Evolutionary conservation across 1,140 invertebrate genomes (phyloP).

Genomic region (Eulimnadia texana): DNA sequence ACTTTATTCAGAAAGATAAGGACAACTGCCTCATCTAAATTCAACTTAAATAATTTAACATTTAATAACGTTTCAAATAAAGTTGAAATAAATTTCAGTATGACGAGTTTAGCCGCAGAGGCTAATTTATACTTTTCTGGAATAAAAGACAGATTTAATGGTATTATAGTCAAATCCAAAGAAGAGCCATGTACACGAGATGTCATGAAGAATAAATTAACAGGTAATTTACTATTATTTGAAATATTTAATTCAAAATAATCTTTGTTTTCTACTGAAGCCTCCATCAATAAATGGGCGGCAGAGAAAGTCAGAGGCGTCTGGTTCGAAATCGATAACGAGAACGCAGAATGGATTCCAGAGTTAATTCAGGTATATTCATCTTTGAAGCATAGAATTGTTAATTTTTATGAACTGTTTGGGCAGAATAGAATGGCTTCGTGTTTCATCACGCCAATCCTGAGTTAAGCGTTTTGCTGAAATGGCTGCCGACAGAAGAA

Average conservation of each 20-base stretch:
- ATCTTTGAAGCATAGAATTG: background rate
- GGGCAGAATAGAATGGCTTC: conserved; percentile 51
- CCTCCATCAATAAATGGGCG: conserved; percentile 53
- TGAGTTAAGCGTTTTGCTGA: conserved; percentile 59
- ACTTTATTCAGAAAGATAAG: too few species aligned
- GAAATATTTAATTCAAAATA: conserved; percentile 12
- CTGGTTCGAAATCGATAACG: conserved; percentile 63
- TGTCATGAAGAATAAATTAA: conserved; percentile 19
- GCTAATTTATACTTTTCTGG: conserved; percentile 35
- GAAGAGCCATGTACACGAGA: conserved; percentile 34
- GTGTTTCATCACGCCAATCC: conserved; percentile 71
- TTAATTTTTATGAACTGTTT: too few species aligned
- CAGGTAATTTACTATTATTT: conserved; percentile 11
- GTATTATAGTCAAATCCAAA: conserved; percentile 47
- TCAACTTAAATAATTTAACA: too few species aligned
- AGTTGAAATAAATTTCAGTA: background rate
- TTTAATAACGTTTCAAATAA: too few species aligned
- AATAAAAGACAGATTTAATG: conserved; percentile 46
- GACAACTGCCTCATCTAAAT: too few species aligned
- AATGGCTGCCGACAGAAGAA: conserved; percentile 54
- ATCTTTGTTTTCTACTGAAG: conserved; percentile 36
- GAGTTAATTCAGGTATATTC: conserved; percentile 46
- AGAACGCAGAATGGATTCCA: conserved; percentile 59
- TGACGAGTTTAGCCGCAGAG: background rate
- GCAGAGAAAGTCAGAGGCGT: conserved; percentile 48